A percentile compares a stretch with the other conserved stretches of the same genome.
Conservation (phyloP, 2,797 vertebrate species). For the Micrastur ruficollis region DNA sequence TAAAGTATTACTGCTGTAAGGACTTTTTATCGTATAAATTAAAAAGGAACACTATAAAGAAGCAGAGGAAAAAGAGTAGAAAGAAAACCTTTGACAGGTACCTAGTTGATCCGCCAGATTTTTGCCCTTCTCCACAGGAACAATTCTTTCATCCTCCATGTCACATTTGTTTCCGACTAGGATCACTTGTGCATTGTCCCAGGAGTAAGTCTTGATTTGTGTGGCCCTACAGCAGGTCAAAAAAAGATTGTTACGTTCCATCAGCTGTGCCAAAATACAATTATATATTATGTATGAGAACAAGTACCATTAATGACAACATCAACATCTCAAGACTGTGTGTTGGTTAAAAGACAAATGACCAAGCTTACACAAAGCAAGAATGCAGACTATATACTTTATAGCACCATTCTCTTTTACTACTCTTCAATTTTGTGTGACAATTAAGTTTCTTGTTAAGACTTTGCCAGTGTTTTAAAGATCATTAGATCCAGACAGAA, state of each 20-base stretch:
- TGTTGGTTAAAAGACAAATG: not conserved
- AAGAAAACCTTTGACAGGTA: slow-evolving; percentile 61
- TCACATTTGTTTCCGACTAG: slow-evolving; percentile 97
- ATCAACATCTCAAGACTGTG: not conserved
- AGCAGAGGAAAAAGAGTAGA: not conserved
- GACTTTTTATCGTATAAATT: not conserved
- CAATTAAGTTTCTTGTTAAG: not conserved
- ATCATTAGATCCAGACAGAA: not conserved
- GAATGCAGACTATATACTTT: not conserved
- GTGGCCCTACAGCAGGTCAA: slow-evolving; percentile 84
- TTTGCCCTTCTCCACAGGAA: slow-evolving; percentile 89
- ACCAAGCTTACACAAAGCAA: not conserved
- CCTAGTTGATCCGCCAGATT: slow-evolving; percentile 92
- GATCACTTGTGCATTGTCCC: slow-evolving; percentile 97
- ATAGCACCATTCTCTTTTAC: not conserved
- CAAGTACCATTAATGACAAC: not conserved
- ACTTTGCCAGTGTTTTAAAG: not conserved
- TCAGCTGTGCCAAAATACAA: not conserved
- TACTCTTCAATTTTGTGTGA: not conserved
- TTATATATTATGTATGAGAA: not conserved
- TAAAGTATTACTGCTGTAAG: not conserved
- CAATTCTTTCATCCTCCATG: slow-evolving; percentile 91
- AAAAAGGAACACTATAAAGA: not conserved
- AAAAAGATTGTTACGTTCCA: not conserved
- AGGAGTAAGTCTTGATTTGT: slow-evolving; percentile 97